Conservation (phyloP, 2,888 invertebrate genomes). For the Thereva nobilitata region DNA sequence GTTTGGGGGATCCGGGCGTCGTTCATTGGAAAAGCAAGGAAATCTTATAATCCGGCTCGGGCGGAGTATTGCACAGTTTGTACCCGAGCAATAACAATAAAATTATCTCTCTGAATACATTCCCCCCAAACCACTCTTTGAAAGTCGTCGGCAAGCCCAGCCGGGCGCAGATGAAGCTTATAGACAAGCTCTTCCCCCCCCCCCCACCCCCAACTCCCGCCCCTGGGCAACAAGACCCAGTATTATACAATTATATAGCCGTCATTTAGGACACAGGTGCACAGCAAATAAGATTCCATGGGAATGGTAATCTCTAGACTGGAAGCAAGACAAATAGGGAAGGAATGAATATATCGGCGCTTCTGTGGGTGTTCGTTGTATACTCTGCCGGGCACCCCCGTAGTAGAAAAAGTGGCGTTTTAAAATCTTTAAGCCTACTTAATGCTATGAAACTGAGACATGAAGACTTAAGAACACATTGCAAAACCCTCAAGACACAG, state of each 20-base stretch:
- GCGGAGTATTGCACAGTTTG: slow-evolving; percentile 18
- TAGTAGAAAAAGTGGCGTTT: slow-evolving; percentile 22
- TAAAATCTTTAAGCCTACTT: slow-evolving; percentile 32
- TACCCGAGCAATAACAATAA: slow-evolving; percentile 38
- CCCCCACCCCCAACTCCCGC: slow-evolving; percentile 13
- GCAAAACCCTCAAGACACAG: too few relatives aligned
- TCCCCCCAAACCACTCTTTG: slow-evolving; percentile 4
- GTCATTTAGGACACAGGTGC: slow-evolving; percentile 36
- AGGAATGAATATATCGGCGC: slow-evolving; percentile 26
- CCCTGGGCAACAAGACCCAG: neutral
- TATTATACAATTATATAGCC: slow-evolving; percentile 29
- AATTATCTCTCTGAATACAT: slow-evolving; percentile 37
- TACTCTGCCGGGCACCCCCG: slow-evolving; percentile 13
- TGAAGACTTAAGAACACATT: too few relatives aligned
- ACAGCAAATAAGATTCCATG: slow-evolving; percentile 34
- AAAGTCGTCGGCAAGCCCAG: neutral
- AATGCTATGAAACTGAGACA: slow-evolving; percentile 21
- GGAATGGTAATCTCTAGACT: slow-evolving; percentile 36
- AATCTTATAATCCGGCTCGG: slow-evolving; percentile 35
- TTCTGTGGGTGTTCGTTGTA: slow-evolving; percentile 14
- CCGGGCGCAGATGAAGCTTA: slow-evolving; percentile 27
- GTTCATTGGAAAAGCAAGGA: neutral
- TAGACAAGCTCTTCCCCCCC: slow-evolving; percentile 7
- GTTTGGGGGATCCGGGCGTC: neutral
- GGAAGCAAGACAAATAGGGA: slow-evolving; percentile 23